Base-by-base conservation (phyloP, 92 coral and sea anemone genomes). In the Phymanthus crucifer region DNA sequence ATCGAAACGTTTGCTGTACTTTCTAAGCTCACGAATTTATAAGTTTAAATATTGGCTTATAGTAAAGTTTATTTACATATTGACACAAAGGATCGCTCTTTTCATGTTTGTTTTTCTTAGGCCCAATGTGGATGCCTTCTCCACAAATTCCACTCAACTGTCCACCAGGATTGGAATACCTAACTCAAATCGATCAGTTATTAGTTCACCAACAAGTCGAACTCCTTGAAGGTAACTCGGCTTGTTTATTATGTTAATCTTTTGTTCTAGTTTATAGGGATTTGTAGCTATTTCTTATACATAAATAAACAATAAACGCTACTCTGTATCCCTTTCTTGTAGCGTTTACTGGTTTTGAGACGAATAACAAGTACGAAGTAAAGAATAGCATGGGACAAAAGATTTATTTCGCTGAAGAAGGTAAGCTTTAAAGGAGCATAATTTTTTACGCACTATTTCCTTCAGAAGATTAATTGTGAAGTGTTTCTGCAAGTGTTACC, bases 371-470 rank as follows among this genome's bases (percentile, higher is more conserved):
- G 57, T 96, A 93, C 90, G 89, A 93, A 79, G 83, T 96, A 8
- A 84, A 73, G 32, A 96, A 96, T 58, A 90, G 90, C 69, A 77
- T 96, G 58, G 99, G 99, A 18, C 99, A 96, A 66, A 98, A 96
- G 84, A 88, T 96, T n/a, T 96, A 86, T 80, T 96, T 93, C 75
- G 99, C 99, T 0, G 90, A 98, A 4, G 99, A 96, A 87, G 98
- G 99, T 91, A 37, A n/a, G n/a, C n/a, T 29, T 80, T 14, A 40
- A n/a, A n/a, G n/a, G 26, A 54, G 18, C 33, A 57, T 57, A 2
- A n/a, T 17, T 57, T 57, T 57, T 21, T 21, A 23, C 14, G 32
- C 12, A 24, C 66, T 57, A 9, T 50, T 57, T 57, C 66, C 66
- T 57, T 19, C 23, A 19, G 0, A 6, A 14, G 6, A 19, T 21